phyloP scores from a whole-genome alignment of 2,113 vertebrate genomes.

The Calypte anna region DNA sequence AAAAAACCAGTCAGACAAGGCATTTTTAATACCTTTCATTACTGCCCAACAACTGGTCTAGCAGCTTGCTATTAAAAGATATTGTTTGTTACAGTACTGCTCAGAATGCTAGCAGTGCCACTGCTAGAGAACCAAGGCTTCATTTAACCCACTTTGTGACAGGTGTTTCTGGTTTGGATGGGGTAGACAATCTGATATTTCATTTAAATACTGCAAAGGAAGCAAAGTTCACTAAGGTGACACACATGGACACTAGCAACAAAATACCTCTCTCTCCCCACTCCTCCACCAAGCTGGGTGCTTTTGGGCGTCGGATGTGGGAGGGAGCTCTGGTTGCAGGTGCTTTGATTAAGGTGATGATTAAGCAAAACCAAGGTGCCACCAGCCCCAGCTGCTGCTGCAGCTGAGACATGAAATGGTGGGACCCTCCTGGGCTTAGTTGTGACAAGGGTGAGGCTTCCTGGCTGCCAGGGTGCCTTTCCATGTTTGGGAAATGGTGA shows the following conservation, averaged over 20 bases:
- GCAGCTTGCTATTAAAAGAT: not conserved
- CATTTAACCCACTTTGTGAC: not conserved
- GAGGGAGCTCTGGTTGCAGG: not conserved
- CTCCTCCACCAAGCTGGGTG: not conserved
- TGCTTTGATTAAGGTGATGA: too few relatives aligned
- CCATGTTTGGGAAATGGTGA: not conserved
- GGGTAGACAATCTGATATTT: not conserved
- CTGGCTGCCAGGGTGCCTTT: not conserved
- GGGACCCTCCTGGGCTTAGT: not conserved
- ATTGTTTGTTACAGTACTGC: not conserved
- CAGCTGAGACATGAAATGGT: not conserved
- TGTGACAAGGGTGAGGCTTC: not conserved
- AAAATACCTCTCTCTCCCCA: not conserved
- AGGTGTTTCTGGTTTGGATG: not conserved
- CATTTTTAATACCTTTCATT: not conserved
- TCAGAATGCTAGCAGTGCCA: not conserved
- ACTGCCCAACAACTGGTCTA: not conserved
- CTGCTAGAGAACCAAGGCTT: not conserved
- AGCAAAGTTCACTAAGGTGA: not conserved
- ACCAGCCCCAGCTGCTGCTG: not conserved
- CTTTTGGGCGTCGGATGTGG: not conserved
- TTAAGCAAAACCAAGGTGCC: not conserved
- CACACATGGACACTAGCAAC: not conserved
- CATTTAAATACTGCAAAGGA: not conserved
- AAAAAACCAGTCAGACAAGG: not conserved